Percentiles rank a stretch among this genome's conserved stretches.
These are phyloP conservation scores for Catharus fuscescens DNA, from an alignment of 2,113 vertebrate genomes.

Conservation along the genomic window DNA sequence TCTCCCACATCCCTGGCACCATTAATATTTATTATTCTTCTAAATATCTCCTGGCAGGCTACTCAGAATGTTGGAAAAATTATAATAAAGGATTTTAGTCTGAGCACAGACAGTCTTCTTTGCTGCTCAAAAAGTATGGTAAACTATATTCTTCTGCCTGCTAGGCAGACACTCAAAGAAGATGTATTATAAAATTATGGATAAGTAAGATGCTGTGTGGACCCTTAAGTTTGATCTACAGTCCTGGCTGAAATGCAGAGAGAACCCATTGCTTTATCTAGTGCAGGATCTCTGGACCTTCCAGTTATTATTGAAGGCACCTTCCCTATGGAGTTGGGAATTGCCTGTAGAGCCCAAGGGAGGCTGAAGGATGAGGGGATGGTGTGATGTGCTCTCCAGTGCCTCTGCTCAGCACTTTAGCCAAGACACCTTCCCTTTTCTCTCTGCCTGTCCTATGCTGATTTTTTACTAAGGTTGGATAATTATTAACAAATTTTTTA, in stretches of 20 bases:
- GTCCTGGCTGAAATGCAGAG: neutral
- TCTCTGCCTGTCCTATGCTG: neutral
- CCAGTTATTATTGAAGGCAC: neutral
- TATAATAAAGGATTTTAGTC: neutral
- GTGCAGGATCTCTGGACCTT: neutral
- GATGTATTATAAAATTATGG: neutral
- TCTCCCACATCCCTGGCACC: slow-evolving; percentile 25
- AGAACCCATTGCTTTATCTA: neutral
- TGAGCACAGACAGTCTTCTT: neutral
- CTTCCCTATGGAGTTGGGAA: fast-evolving
- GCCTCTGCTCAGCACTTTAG: neutral
- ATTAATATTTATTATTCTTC: slow-evolving; percentile 37
- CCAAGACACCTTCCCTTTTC: neutral
- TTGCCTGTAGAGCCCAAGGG: neutral
- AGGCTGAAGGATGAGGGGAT: neutral
- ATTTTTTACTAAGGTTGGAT: neutral
- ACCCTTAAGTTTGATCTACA: neutral
- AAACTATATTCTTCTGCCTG: neutral
- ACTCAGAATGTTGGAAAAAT: slow-evolving; percentile 21
- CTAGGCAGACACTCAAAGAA: neutral
- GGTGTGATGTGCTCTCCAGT: neutral
- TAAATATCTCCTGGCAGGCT: slow-evolving; percentile 45
- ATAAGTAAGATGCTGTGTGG: neutral
- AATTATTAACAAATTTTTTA: neutral
- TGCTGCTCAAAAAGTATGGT: neutral